A percentile compares a stretch with the other conserved stretches of the same genome.
Conservation (phyloP, 2,888 invertebrate genomes). For the Lasioglossum villosulum region DNA sequence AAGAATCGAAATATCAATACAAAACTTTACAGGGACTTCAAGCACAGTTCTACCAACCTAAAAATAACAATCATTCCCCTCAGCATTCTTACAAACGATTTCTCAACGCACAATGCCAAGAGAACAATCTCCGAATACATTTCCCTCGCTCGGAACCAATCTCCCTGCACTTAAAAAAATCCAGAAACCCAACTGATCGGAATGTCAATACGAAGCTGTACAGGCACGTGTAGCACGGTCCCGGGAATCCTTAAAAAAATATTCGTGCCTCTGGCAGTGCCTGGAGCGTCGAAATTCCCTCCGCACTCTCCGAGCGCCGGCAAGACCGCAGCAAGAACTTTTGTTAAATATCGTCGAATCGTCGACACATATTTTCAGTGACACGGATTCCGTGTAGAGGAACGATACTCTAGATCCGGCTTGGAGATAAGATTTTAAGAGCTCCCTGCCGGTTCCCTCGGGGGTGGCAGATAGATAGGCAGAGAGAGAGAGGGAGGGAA, state of each 20-base stretch:
- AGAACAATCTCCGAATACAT: not conserved
- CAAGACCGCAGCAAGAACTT: not conserved
- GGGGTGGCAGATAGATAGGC: not conserved
- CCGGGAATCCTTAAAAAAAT: not conserved
- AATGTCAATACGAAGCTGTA: not conserved
- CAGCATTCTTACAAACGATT: not conserved
- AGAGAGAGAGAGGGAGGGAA: not conserved
- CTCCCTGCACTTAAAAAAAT: not conserved
- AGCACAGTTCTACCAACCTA: not conserved
- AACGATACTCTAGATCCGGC: slow-evolving; percentile 3
- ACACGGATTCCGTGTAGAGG: slow-evolving; percentile 1
- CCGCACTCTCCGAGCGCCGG: not conserved
- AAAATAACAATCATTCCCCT: not conserved
- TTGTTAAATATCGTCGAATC: not conserved
- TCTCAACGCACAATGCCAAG: not conserved
- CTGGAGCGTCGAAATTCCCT: not conserved
- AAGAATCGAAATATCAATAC: not conserved
- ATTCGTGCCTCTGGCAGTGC: not conserved
- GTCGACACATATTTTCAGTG: slow-evolving; percentile 8
- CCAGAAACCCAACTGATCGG: not conserved
- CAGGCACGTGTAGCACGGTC: not conserved
- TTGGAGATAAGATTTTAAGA: slow-evolving; percentile 2
- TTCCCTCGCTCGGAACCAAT: not conserved
- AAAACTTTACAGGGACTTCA: not conserved
- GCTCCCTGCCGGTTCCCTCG: not conserved